Percentiles rank a stretch among this genome's conserved stretches.
Evolutionary conservation across 2,797 vertebrate genomes (phyloP).

Genomic region (Meda fulgida): DNA sequence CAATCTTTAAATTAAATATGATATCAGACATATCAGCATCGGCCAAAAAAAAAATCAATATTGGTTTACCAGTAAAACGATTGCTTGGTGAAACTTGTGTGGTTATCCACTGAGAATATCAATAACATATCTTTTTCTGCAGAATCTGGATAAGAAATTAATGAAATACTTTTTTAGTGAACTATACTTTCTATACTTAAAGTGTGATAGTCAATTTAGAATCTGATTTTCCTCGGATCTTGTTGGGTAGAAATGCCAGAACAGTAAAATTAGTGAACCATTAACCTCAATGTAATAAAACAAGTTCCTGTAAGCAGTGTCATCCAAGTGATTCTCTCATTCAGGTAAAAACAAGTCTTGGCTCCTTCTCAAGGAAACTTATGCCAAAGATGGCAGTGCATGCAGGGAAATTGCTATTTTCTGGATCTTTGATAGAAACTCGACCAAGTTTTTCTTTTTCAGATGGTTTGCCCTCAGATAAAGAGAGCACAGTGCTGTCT

Average conservation of each 20-base stretch:
- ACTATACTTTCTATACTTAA: not conserved
- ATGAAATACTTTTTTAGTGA: not conserved
- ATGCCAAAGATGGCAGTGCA: slow-evolving; percentile 10
- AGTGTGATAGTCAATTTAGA: not conserved
- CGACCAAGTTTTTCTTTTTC: not conserved
- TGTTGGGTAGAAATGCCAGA: not conserved
- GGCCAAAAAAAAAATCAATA: too few species aligned
- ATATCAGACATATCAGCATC: too few species aligned
- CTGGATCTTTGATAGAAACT: slow-evolving; percentile 26
- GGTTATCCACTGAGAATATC: not conserved
- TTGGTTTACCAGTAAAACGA: too few species aligned
- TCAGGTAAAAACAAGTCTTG: slow-evolving; percentile 35
- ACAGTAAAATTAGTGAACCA: not conserved
- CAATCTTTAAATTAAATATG: too few species aligned
- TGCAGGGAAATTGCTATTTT: slow-evolving; percentile 3
- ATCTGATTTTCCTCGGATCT: not conserved
- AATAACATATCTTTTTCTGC: not conserved
- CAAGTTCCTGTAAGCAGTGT: slow-evolving; percentile 7
- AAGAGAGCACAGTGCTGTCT: slow-evolving; percentile 8
- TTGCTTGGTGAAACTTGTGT: not conserved
- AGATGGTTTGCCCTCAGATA: slow-evolving; percentile 7
- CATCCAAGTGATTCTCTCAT: slow-evolving; percentile 1
- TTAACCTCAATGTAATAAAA: not conserved
- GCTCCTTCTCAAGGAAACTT: not conserved
- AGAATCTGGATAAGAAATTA: not conserved